Percentiles rank a stretch among this genome's conserved stretches.
Conservation (phyloP, 2,113 vertebrate species). For the Dromaius novaehollandiae region DNA sequence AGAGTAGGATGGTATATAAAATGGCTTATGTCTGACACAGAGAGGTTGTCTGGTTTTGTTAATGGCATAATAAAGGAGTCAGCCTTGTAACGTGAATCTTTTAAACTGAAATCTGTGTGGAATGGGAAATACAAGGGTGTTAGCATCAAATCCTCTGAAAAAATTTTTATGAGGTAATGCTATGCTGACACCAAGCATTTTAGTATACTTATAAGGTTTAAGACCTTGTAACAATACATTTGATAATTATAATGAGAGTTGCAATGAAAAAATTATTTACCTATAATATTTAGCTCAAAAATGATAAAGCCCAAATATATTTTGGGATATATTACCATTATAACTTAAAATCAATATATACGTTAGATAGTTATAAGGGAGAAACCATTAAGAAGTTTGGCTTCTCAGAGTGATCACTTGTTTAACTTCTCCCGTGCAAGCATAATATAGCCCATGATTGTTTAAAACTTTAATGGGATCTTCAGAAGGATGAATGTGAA, state of each 20-base stretch:
- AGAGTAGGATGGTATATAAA: background rate
- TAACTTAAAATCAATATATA: constrained; percentile 1
- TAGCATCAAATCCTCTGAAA: constrained; percentile 3
- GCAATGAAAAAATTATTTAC: background rate
- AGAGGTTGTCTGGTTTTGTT: background rate
- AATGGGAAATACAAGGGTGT: background rate
- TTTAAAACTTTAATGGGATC: background rate
- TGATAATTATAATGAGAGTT: background rate
- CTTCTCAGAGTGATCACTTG: background rate
- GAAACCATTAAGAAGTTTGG: background rate
- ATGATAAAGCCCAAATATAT: background rate
- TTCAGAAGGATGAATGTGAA: background rate
- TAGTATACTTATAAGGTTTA: background rate
- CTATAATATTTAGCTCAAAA: background rate
- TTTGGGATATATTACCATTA: background rate
- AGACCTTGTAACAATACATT: background rate
- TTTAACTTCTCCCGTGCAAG: background rate
- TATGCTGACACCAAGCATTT: background rate
- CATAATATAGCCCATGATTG: background rate
- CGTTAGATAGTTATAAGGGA: background rate
- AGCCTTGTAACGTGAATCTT: background rate
- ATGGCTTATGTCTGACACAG: background rate
- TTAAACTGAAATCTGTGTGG: background rate
- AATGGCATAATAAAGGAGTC: background rate
- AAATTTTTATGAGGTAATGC: background rate